Conservation (phyloP, 2,888 invertebrate genomes). For the Anoncus sp. region DNA sequence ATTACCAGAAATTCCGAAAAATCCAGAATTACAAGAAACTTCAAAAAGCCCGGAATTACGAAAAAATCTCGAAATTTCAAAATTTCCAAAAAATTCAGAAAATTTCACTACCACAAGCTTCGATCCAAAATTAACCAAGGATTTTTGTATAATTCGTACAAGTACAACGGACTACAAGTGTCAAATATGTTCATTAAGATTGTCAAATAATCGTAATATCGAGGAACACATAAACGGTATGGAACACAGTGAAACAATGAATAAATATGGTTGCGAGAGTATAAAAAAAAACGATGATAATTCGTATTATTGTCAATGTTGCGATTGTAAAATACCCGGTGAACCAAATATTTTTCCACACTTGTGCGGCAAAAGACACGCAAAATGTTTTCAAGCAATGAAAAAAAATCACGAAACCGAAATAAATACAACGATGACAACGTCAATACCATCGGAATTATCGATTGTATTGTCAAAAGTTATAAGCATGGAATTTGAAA, state of each 20-base stretch:
- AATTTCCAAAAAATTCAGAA: not conserved
- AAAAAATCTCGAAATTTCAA: not conserved
- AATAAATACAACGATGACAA: not conserved
- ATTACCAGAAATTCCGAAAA: too few species aligned
- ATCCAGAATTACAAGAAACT: too few species aligned
- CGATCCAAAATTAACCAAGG: not conserved
- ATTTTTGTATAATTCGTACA: not conserved
- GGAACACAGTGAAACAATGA: not conserved
- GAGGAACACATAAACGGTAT: not conserved
- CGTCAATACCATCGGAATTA: not conserved
- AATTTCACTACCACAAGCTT: not conserved
- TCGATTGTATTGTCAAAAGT: not conserved
- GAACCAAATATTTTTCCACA: conserved; percentile 12
- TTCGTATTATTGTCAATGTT: conserved; percentile 31
- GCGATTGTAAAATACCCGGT: conserved; percentile 35
- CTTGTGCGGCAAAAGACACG: conserved; percentile 8
- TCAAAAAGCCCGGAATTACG: not conserved
- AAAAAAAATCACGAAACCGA: not conserved
- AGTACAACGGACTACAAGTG: not conserved
- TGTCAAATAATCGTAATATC: not conserved
- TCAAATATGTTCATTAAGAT: not conserved
- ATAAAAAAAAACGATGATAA: not conserved
- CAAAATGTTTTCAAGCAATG: not conserved
- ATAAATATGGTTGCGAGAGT: conserved; percentile 30
- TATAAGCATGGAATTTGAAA: too few species aligned